A percentile compares a stretch with the other conserved stretches of the same genome.
Conservation (phyloP, 2,888 invertebrate species). For the Blomia tropicalis region DNA sequence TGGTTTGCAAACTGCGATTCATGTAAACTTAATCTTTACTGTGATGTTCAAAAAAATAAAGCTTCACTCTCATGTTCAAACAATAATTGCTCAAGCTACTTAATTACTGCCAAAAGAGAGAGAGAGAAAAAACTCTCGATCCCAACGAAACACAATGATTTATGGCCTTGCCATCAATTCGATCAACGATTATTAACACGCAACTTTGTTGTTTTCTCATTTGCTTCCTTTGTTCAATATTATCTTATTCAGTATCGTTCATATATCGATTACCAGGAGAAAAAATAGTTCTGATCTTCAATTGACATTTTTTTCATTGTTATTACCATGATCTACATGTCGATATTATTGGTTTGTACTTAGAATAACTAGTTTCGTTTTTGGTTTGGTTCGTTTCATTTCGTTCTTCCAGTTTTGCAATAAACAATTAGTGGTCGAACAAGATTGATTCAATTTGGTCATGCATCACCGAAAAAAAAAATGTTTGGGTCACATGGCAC, state of each 20-base stretch:
- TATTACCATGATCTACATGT: neutral
- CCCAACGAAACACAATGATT: conserved; percentile 11
- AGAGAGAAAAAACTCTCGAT: too few species aligned
- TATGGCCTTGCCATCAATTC: conserved; percentile 3
- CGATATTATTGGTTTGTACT: neutral
- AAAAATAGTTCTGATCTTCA: too few species aligned
- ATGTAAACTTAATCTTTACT: neutral
- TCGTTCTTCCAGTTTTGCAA: neutral
- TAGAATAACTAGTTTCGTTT: too few species aligned
- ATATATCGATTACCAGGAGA: too few species aligned
- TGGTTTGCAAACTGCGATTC: neutral
- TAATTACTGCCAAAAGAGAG: conserved; percentile 1
- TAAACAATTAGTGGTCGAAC: too few species aligned
- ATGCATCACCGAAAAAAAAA: conserved; percentile 7
- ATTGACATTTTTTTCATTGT: neutral
- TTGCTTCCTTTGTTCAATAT: too few species aligned
- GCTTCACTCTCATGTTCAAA: neutral
- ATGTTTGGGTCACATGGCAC: too few species aligned
- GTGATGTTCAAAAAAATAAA: neutral
- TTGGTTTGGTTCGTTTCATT: too few species aligned
- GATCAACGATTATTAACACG: conserved; percentile 15
- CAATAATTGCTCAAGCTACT: conserved; percentile 15
- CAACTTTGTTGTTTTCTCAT: neutral
- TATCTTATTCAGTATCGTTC: too few species aligned
- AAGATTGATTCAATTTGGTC: conserved; percentile 11